Evolutionary conservation across 1,140 invertebrate genomes (phyloP).

Genomic region (Drosophila lacertosa): DNA sequence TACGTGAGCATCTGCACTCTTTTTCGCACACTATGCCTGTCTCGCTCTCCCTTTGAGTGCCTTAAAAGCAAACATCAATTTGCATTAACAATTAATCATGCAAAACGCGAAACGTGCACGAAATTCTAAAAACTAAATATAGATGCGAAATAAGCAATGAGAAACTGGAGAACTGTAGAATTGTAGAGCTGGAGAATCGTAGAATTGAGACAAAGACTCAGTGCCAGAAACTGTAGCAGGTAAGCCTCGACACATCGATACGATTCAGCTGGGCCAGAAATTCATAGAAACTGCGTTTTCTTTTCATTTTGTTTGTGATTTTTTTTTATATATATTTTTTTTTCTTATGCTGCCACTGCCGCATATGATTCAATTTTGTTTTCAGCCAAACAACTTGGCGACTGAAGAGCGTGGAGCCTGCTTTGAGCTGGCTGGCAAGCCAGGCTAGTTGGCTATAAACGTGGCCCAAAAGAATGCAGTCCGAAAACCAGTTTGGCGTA

Average conservation of each 20-base stretch:
- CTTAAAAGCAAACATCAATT: conserved; percentile 71
- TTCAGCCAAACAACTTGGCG: conserved; percentile 59
- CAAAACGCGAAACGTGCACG: conserved; percentile 73
- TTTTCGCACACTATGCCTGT: neutral
- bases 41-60: conserved; percentile 4
- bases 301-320: conserved; percentile 2
- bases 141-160: conserved; percentile 38
- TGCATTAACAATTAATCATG: conserved; percentile 83
- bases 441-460: conserved; percentile 66
- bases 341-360: conserved; percentile 36
- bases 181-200: conserved; percentile 14
- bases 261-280: conserved; percentile 14
- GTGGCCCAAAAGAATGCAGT: conserved; percentile 81
- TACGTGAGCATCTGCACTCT: neutral
- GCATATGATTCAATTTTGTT: conserved; percentile 79
- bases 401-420: conserved; percentile 35
- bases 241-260: conserved; percentile 19
- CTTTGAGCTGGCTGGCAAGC: conserved; percentile 38
- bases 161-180: conserved; percentile 12
- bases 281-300: conserved; percentile 27
- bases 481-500: conserved; percentile 80
- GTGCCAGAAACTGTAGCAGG: conserved; percentile 36
- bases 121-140: conserved; percentile 72
- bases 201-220: conserved; percentile 22
- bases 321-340: neutral